Evolutionary conservation across 2,797 vertebrate genomes (phyloP).

Genomic region (Molossus molossus): DNA sequence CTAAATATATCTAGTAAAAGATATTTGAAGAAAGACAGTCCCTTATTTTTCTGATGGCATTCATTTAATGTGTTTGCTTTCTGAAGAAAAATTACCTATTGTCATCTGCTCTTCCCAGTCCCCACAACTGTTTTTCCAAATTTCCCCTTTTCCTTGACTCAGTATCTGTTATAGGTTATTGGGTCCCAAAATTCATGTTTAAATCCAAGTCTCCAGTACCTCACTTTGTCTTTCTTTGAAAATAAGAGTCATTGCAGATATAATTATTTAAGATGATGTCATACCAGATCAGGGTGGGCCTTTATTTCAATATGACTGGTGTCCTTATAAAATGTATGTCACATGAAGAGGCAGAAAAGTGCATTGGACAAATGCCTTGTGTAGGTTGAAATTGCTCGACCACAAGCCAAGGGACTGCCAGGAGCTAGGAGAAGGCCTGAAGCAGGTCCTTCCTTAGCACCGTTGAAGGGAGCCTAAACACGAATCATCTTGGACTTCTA

Average conservation of each 20-base stretch:
- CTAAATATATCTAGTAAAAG: constrained; percentile 22
- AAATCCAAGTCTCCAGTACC: neutral
- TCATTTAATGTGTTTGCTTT: neutral
- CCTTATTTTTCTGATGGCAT: neutral
- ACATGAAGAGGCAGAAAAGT: neutral
- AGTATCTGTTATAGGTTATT: neutral
- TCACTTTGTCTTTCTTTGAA: neutral
- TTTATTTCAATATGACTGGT: neutral
- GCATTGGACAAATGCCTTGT: neutral
- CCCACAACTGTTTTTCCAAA: neutral
- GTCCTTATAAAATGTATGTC: neutral
- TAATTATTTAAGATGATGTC: no score
- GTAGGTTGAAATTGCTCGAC: neutral
- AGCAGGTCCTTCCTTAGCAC: neutral
- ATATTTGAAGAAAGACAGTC: neutral
- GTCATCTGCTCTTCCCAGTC: neutral
- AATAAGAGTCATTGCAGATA: neutral
- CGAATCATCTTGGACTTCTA: neutral
- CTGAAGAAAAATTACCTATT: neutral
- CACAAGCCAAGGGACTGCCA: neutral
- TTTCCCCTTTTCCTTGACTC: neutral
- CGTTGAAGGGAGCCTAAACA: neutral
- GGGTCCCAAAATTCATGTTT: neutral
- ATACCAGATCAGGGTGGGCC: no score
- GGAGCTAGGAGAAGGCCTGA: neutral